These are phyloP conservation scores for Hypomecis punctinalis DNA, from an alignment of 2,888 invertebrate genomes.

Conservation along the genomic window DNA sequence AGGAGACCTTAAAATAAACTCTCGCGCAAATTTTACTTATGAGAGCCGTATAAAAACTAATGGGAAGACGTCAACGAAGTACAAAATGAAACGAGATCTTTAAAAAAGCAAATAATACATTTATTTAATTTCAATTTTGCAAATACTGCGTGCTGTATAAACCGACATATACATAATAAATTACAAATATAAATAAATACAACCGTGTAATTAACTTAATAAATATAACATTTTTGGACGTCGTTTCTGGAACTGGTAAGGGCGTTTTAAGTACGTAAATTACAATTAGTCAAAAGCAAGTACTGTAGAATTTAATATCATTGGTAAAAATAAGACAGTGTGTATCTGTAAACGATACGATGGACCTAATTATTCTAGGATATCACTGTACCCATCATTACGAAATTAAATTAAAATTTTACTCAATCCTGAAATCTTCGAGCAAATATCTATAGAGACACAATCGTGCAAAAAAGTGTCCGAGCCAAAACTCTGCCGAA, in stretches of 20 bases:
- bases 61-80: background rate
- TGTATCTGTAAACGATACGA: no score
- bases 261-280: constrained; percentile 57
- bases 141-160: constrained; percentile 60
- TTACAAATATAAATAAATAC: constrained; percentile 45
- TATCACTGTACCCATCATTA: no score
- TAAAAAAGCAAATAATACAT: constrained; percentile 58
- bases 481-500: no score
- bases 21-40: no score
- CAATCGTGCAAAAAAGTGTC: no score
- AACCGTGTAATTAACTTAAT: constrained; percentile 27
- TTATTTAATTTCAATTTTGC: constrained; percentile 62
- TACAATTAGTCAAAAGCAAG: background rate
- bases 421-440: no score
- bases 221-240: constrained; percentile 69
- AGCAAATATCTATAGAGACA: no score
- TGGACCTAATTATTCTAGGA: no score
- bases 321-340: background rate
- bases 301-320: background rate
- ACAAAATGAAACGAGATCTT: constrained; percentile 47
- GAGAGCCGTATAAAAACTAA: no score
- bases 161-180: constrained; percentile 55
- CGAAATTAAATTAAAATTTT: no score
- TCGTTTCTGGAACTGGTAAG: constrained; percentile 77
- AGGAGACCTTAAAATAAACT: no score